These are phyloP conservation scores for Sitodiplosis mosellana DNA, from an alignment of 1,140 invertebrate genomes.

Conservation along the genomic window DNA sequence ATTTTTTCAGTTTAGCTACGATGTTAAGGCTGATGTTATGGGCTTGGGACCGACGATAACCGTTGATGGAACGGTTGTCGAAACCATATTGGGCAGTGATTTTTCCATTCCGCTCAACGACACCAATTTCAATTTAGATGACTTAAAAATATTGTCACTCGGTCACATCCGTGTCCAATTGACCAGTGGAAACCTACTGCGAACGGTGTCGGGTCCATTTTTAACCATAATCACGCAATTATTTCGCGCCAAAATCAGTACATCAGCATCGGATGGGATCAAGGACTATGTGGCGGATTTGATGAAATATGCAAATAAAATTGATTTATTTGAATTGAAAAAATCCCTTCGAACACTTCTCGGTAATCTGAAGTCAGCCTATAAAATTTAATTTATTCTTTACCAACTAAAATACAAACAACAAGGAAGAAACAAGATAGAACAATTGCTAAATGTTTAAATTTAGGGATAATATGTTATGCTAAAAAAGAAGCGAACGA, in stretches of 20 bases:
- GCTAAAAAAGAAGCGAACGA: too few relatives aligned
- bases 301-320: background rate
- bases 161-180: background rate
- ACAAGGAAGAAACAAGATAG: too few relatives aligned
- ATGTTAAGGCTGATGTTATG: background rate
- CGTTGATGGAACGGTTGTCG: background rate
- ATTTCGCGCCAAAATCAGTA: background rate
- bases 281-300: background rate
- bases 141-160: background rate
- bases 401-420: too few relatives aligned
- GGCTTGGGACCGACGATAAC: background rate
- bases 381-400: too few relatives aligned
- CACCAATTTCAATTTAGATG: background rate
- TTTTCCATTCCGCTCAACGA: background rate
- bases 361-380: too few relatives aligned
- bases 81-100: background rate
- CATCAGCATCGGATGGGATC: background rate
- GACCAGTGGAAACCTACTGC: background rate
- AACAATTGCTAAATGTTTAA: too few relatives aligned
- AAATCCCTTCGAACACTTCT: background rate
- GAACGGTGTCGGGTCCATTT: background rate
- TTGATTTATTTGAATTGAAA: background rate
- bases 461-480: too few relatives aligned
- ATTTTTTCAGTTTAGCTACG: background rate
- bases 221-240: background rate